Evolutionary conservation across 2,888 invertebrate genomes (phyloP), one percentile per base, ranked within the genome.

Genomic region (Leptodirus hochenwartii): DNA sequence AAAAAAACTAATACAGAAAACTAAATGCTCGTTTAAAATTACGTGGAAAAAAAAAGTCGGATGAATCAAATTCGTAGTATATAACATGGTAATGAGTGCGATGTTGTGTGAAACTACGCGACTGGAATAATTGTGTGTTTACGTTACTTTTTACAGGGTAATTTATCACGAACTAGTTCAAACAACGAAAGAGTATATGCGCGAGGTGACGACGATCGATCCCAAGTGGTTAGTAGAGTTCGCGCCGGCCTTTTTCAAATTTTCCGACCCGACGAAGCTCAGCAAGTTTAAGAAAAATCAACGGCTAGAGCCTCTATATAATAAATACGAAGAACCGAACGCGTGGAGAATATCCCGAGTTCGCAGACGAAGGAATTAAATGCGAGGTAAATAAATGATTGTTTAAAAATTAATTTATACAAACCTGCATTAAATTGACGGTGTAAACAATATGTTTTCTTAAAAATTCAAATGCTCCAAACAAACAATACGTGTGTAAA

Each of bases 261-360:
- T 96, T 61, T 90, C 90, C 4, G 98, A 99, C 58, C 93, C 95
- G 3, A 96, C 96, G 0, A 96, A 93, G 54, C 66, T 98, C 17
- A 93, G 93, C 54, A 93, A 93, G 51, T 93, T 95, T 60, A 98
- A 99, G 71, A 93, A 95, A 59, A 93, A 95, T 61, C 95, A 98
- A 64, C 69, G 93, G 37, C 66, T 99, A 38, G 96, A 99, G 49
- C 98, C 98, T 0, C 61, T 98, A 3, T 91, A 90, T 56, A 98
- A 98, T 56, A 98, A 98, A 60, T 98, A 95, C 49, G 96, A 98
- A 55, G 96, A 98, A 53, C 88, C 95, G 0, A 98, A 99, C 53
- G 85, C 95, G 0, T 98, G 98, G 98, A 72, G 98, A 54, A 96
- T 98, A 61, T 96, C 96, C 0, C 62, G 90, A 41, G 87, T 87